These are phyloP conservation scores for Drosophila anceps DNA, from an alignment of 2,888 invertebrate genomes.

Conservation along the genomic window DNA sequence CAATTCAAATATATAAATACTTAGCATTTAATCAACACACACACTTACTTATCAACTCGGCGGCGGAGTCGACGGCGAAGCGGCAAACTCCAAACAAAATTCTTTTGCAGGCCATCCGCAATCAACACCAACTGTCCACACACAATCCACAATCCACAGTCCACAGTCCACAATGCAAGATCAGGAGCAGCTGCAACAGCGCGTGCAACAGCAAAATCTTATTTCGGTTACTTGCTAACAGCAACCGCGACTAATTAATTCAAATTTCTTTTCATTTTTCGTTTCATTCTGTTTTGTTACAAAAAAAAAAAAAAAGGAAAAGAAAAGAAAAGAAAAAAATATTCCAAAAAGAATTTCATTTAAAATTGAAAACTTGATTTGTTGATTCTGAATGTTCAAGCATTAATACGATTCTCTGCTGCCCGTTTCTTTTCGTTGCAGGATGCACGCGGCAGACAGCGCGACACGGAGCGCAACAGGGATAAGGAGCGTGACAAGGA, in stretches of 20 bases:
- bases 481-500: constrained; percentile 63
- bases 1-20: constrained; percentile 32
- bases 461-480: constrained; percentile 48
- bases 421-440: constrained; percentile 46
- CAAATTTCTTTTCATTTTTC: constrained; percentile 1
- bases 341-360: neutral
- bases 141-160: neutral
- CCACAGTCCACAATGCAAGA: neutral
- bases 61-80: neutral
- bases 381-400: neutral
- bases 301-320: neutral
- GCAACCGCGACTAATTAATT: constrained; percentile 9
- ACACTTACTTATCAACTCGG: neutral
- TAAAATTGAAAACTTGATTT: neutral
- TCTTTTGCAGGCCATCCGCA: constrained; percentile 6
- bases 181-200: constrained; percentile 4
- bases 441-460: constrained; percentile 51
- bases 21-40: constrained; percentile 53
- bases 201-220: neutral
- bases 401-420: constrained; percentile 34
- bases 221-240: constrained; percentile 14
- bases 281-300: constrained; percentile 13
- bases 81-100: constrained; percentile 15
- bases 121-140: too few relatives aligned
- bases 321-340: neutral